These are phyloP conservation scores for Arrhopalites spinosus DNA, from an alignment of 2,888 invertebrate species.

Conservation along the genomic window DNA sequence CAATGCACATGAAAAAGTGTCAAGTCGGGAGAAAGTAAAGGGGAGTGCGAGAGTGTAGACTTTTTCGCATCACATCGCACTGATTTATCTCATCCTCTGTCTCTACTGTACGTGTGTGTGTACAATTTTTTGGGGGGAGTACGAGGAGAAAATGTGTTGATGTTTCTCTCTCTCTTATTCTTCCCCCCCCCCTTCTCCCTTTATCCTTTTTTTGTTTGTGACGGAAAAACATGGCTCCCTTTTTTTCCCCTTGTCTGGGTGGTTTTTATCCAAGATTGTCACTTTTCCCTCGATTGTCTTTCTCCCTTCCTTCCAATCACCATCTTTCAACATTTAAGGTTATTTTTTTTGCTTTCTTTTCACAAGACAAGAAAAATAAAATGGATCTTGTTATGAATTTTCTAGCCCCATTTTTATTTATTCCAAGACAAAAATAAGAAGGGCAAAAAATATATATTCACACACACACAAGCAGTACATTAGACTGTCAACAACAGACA, in stretches of 20 bases:
- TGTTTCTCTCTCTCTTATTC: constrained; percentile 3
- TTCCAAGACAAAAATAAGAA: no score
- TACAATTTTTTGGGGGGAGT: neutral
- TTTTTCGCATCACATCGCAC: neutral
- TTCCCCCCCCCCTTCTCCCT: neutral
- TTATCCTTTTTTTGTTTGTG: neutral
- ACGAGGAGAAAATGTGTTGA: constrained; percentile 3
- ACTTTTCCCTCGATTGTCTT: constrained; percentile 1
- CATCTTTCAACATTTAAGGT: constrained; percentile 4
- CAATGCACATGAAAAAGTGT: neutral
- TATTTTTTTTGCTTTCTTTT: no score
- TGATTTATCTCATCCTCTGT: neutral
- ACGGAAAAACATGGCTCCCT: neutral
- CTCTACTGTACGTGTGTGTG: no score
- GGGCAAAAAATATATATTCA: no score
- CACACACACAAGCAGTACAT: no score
- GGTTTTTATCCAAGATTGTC: neutral
- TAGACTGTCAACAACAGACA: no score
- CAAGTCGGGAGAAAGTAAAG: neutral
- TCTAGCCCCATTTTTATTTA: no score
- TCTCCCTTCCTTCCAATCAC: neutral
- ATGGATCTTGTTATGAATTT: no score
- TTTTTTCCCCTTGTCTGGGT: neutral
- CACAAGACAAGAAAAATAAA: neutral
- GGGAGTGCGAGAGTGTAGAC: no score